Evolutionary conservation across 1,140 invertebrate species (phyloP), one percentile per base, ranked within the genome.

Genomic region (Whitmania pigra): DNA sequence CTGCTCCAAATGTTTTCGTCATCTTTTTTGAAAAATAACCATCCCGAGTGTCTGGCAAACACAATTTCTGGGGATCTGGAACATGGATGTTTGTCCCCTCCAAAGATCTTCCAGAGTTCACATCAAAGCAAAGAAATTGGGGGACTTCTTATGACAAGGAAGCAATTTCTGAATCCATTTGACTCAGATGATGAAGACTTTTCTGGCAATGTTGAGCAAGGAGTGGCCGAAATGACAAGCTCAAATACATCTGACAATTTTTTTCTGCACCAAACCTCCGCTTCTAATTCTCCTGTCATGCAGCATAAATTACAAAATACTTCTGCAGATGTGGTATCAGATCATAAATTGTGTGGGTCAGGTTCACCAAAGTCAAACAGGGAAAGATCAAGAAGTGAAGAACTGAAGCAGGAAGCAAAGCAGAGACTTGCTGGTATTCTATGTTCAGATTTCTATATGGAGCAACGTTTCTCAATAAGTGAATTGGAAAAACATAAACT

Each of bases 151-250:
- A 92, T 93, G 90, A 92, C 90, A 2, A 85, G 90, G 74, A 88
- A 90, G 71, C 90, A 93, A 82, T 85, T 91, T 71, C 88, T 88
- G 20, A 92, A 94, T 85, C 91, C 92, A 3, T 93, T 94, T 83
- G 92, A 90, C 66, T 92, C 90, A 67, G 90, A 93, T 79, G 90
- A 92, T 43, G 91, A 94, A 76, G 90, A 92, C 69, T 79, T 81
- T 76, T 79, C n/a, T 63, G 70, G 22, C 36, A 73, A 29, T 25
- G 31, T 15, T 60, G 73, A 13, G 63, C 67, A 75, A 74, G 73
- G 69, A 73, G 69, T 5, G 53, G 25, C 36, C 67, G 73, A 17
- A 60, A 75, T 13, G 11, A n/a, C 11, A 22, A 49, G 15, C 43
- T 49, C 43, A 49, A 49, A 49, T 49, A 49, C 13, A 4, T 49